A percentile compares a stretch with the other conserved stretches of the same genome.
Evolutionary conservation across 2,888 invertebrate species (phyloP).

Genomic region (Apamea sordens): DNA sequence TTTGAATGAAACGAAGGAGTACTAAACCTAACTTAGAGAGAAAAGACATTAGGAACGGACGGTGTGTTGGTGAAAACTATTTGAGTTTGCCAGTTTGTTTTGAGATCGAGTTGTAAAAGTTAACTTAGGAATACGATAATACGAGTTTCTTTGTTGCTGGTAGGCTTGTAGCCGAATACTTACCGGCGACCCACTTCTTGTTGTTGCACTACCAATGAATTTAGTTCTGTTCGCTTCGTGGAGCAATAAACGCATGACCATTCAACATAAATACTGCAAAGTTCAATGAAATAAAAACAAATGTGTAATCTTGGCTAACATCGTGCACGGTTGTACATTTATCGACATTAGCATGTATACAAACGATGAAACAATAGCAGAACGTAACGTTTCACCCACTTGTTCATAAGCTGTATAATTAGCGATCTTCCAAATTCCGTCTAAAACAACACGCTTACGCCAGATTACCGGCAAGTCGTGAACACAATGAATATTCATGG

Average conservation of each 20-base stretch:
- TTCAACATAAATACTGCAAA: slow-evolving; percentile 52
- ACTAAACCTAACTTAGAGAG: neutral
- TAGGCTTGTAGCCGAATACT: slow-evolving; percentile 37
- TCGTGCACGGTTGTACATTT: slow-evolving; percentile 35
- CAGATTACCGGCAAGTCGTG: slow-evolving; percentile 69
- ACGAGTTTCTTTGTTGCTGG: slow-evolving; percentile 43
- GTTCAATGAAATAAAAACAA: slow-evolving; percentile 59
- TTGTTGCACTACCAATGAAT: slow-evolving; percentile 53
- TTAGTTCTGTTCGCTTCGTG: slow-evolving; percentile 50
- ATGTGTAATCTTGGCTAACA: slow-evolving; percentile 51
- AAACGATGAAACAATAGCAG: slow-evolving; percentile 70
- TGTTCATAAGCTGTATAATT: slow-evolving; percentile 82
- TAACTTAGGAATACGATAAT: slow-evolving; percentile 40
- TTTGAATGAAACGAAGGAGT: neutral
- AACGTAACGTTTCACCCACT: slow-evolving; percentile 78
- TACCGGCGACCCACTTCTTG: slow-evolving; percentile 55
- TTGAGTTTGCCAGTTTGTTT: slow-evolving; percentile 22
- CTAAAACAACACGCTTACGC: slow-evolving; percentile 67
- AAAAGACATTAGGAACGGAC: neutral
- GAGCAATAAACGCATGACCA: slow-evolving; percentile 58
- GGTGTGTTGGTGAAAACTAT: slow-evolving; percentile 10
- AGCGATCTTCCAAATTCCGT: slow-evolving; percentile 69
- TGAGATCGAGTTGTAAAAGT: slow-evolving; percentile 37
- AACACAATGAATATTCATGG: slow-evolving; percentile 77
- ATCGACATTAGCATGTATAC: slow-evolving; percentile 52